Conservation (phyloP, 2,113 vertebrate species). For the Aramus guarauna region DNA sequence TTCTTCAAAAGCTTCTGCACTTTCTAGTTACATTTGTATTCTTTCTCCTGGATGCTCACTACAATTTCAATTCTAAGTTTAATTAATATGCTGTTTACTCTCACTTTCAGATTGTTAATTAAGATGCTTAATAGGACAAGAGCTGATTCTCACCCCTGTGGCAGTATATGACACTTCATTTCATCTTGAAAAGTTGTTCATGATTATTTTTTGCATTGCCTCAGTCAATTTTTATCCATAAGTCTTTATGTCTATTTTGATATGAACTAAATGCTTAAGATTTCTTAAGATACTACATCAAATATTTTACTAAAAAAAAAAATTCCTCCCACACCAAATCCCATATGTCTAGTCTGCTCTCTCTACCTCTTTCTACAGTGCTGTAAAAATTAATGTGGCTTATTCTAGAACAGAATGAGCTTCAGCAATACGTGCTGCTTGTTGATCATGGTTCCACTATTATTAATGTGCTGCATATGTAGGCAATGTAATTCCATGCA, state of each 20-base stretch:
- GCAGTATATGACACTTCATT: not conserved
- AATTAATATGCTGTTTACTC: not conserved
- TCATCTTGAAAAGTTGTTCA: not conserved
- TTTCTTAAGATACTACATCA: not conserved
- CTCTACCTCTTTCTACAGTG: not conserved
- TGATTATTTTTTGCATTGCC: not conserved
- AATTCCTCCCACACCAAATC: not conserved
- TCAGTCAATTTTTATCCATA: not conserved
- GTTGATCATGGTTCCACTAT: not conserved
- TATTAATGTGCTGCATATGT: not conserved
- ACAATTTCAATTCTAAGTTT: not conserved
- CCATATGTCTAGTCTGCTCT: not conserved
- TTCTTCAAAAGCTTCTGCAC: not conserved
- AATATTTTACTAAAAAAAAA: not conserved
- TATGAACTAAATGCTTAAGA: not conserved
- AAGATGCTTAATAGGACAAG: not conserved
- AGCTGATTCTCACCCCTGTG: not conserved
- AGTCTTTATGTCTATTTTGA: not conserved
- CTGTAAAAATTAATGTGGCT: not conserved
- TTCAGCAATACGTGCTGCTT: not conserved
- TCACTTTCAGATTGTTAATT: not conserved
- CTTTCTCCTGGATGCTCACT: not conserved
- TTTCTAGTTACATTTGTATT: not conserved
- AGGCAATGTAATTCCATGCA: not conserved
- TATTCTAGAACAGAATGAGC: not conserved